Percentiles rank a stretch among this genome's conserved stretches.
Conservation (phyloP, 2,888 invertebrate genomes). For the Onchidella celtica region DNA sequence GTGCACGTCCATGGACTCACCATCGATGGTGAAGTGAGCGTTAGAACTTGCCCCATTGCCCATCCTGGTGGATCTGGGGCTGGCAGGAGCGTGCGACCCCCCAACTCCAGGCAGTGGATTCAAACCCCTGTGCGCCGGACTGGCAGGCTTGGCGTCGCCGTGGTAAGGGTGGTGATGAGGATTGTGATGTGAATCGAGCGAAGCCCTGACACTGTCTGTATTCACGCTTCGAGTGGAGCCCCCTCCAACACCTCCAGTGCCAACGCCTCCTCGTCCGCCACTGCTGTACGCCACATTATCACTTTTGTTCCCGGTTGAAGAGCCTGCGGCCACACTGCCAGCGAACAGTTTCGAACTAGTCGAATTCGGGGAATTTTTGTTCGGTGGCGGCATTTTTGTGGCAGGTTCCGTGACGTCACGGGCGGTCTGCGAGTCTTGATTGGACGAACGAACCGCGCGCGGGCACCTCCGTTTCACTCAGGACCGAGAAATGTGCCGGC, state of each 20-base stretch:
- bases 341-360: slow-evolving; percentile 24
- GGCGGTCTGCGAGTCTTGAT: slow-evolving; percentile 21
- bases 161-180: slow-evolving; percentile 5
- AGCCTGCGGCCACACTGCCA: background rate
- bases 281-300: slow-evolving; percentile 7
- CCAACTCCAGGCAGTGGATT: background rate
- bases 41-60: slow-evolving; percentile 76
- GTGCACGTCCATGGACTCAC: slow-evolving; percentile 72
- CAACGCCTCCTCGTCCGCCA: background rate
- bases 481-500: no score
- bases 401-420: slow-evolving; percentile 38
- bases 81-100: slow-evolving; percentile 42
- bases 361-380: slow-evolving; percentile 20
- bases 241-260: background rate
- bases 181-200: background rate
- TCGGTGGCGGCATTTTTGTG: slow-evolving; percentile 43
- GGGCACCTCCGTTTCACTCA: background rate
- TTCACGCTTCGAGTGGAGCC: background rate
- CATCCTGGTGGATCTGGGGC: slow-evolving; percentile 61
- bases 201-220: background rate
- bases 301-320: background rate
- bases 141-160: background rate
- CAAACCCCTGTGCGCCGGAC: background rate
- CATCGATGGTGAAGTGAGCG: slow-evolving; percentile 71
- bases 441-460: slow-evolving; percentile 33